phyloP scores from a whole-genome alignment of 2,113 vertebrate species.

The Peromyscus polionotus region DNA sequence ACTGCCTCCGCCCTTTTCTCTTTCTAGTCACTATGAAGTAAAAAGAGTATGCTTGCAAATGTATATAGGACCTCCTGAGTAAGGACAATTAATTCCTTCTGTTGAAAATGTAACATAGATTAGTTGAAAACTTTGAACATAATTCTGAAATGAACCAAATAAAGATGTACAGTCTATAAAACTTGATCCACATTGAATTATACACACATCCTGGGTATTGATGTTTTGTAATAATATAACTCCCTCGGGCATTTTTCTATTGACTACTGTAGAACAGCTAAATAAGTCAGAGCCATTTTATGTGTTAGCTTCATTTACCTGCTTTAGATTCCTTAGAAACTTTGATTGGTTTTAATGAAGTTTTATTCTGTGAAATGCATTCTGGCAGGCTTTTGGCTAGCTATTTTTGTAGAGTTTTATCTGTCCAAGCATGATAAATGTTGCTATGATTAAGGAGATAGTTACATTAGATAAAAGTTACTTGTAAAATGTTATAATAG shows the following conservation, averaged over 20 bases:
- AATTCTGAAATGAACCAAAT: slow-evolving; percentile 40
- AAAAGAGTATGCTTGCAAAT: not conserved
- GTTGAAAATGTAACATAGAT: slow-evolving; percentile 1
- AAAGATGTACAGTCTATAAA: not conserved
- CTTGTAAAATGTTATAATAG: not conserved
- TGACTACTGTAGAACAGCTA: not conserved
- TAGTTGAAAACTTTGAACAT: slow-evolving; percentile 29
- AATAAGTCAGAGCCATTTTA: not conserved
- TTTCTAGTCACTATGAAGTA: slow-evolving; percentile 7
- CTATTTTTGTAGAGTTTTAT: slow-evolving; percentile 50
- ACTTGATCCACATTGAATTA: not conserved
- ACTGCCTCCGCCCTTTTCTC: no score
- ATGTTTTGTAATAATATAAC: not conserved
- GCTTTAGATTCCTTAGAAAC: not conserved
- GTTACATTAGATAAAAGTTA: slow-evolving; percentile 23
- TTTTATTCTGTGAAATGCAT: slow-evolving; percentile 24
- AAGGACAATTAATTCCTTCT: not conserved
- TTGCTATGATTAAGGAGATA: slow-evolving; percentile 25
- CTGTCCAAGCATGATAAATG: slow-evolving; percentile 14
- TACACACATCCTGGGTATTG: not conserved
- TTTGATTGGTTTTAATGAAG: slow-evolving; percentile 37
- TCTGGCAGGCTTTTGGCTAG: not conserved
- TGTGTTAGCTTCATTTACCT: slow-evolving; percentile 2
- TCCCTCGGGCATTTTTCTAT: slow-evolving; percentile 16
- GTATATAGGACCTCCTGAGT: not conserved